Evolutionary conservation across 2,797 vertebrate species (phyloP).

Genomic region (Rhynchotus rufescens): DNA sequence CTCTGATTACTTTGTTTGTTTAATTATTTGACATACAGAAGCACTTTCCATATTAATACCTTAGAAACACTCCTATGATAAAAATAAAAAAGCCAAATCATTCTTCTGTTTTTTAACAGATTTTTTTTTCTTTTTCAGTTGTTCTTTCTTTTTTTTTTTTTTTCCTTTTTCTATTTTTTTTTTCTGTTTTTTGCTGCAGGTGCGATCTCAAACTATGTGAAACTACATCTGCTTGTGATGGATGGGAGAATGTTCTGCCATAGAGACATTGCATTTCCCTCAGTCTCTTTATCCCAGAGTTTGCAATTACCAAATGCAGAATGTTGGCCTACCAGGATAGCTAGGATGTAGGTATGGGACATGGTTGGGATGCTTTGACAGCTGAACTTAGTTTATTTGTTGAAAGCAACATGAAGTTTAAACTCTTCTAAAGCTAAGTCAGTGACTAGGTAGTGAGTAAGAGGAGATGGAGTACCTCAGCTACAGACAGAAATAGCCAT

Average conservation of each 20-base stretch:
- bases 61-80: background rate
- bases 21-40: background rate
- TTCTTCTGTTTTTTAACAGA: background rate
- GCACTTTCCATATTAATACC: background rate
- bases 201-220: background rate
- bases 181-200: background rate
- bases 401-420: background rate
- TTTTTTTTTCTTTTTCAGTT: no score
- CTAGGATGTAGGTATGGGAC: background rate
- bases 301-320: background rate
- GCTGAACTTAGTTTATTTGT: background rate
- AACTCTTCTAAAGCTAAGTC: background rate
- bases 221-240: background rate
- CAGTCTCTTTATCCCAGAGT: background rate
- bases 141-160: no score
- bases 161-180: no score
- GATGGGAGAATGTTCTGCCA: background rate
- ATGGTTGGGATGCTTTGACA: background rate
- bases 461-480: background rate
- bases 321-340: background rate
- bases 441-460: background rate
- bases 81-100: background rate
- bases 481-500: background rate
- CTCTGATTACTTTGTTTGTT: background rate
- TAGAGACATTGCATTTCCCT: background rate